Conservation (phyloP, 2,113 vertebrate species). For the Steatornis caripensis region DNA sequence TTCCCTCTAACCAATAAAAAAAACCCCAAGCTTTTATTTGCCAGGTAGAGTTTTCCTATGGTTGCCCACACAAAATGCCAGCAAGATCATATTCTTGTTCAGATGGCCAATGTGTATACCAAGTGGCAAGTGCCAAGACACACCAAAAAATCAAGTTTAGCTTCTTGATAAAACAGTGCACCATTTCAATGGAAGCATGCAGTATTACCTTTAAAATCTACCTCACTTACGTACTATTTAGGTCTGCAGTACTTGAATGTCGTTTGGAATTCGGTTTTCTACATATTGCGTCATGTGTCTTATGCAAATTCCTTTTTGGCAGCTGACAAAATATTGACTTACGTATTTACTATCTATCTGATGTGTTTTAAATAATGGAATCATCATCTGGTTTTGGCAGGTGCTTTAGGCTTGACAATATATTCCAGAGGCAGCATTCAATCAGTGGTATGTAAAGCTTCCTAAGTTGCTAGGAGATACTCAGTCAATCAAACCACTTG, state of each 20-base stretch:
- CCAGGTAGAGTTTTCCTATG: background rate
- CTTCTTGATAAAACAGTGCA: background rate
- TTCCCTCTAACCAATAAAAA: background rate
- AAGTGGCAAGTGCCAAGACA: background rate
- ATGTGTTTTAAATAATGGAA: background rate
- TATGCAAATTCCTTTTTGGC: background rate
- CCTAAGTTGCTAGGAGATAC: background rate
- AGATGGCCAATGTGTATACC: background rate
- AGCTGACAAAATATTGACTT: conserved; percentile 35
- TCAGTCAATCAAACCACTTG: background rate
- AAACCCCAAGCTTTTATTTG: background rate
- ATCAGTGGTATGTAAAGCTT: background rate
- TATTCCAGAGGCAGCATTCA: background rate
- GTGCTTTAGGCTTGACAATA: background rate
- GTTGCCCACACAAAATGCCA: background rate
- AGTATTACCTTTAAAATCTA: background rate
- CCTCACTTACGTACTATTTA: background rate
- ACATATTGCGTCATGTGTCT: background rate
- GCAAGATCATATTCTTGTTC: background rate
- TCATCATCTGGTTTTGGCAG: conserved; percentile 24
- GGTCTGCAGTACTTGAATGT: background rate
- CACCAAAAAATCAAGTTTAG: background rate
- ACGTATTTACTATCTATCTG: background rate
- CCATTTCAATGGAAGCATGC: background rate
- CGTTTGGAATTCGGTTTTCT: background rate